Base-by-base conservation (phyloP, 2,888 invertebrate species). In the Aleiodes leptofemur region DNA sequence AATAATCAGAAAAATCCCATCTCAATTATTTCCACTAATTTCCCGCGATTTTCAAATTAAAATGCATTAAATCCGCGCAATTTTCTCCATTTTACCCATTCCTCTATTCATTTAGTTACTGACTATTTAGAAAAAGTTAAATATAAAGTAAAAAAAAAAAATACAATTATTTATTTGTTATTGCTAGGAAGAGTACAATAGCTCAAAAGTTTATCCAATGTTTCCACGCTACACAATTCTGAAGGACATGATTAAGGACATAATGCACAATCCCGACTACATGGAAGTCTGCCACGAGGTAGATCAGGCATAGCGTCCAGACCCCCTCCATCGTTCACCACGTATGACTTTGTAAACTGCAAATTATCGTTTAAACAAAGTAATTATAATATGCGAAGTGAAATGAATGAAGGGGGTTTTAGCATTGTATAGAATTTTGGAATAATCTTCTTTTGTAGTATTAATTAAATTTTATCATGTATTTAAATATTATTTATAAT, bases 191-290 rank as follows among this genome's bases (percentile, higher is more conserved):
- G 97, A 97, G 86, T 98, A 98, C 91, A 94, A 95, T 85, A 95
- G 95, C 89, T 95, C 97, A 73, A 98, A 98, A 91, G 92, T 96
- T 86, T 97, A 97, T 90, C 98, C 98, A 79, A 96, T 98, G 90
- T 94, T 98, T 87, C 96, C 97, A 38, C 94, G 98, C 69, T 98
- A 98, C 92, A 95, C 96, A 77, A 96, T 98, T 93, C 93, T 98
- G 82, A 98, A 98, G 90, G 97, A 97, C 89, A 97, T 98, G 97
- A 97, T 98, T 86, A 98, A 98, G 91, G 96, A 96, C 86, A 96
- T 97, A 84, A 95, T 97, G 94, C 95, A 97, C 86, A 95, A 97
- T 90, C 97, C 97, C n/a, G 96, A 97, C 90, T 98, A 97, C 92
- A 97, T 97, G 95, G 97, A 97, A 91, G 97, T 97, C 79, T 97